Evolutionary conservation across 2,888 invertebrate genomes (phyloP).

Genomic region (Apamea epomidion): DNA sequence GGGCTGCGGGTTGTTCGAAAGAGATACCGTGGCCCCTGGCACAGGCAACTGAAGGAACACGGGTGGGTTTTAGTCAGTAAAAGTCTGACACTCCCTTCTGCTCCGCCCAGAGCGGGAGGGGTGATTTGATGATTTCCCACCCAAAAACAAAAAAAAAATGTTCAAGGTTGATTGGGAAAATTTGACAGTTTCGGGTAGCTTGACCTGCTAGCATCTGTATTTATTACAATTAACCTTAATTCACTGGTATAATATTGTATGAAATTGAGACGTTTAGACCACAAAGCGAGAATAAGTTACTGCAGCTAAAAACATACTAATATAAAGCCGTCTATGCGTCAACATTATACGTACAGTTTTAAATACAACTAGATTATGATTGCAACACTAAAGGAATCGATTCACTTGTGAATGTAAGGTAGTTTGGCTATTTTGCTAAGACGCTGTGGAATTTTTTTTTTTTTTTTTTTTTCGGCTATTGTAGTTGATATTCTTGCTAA

Average conservation of each 20-base stretch:
- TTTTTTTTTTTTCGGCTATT: background rate
- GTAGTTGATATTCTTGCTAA: background rate
- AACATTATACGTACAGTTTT: background rate
- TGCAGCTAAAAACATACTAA: slow-evolving; percentile 37
- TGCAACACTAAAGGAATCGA: slow-evolving; percentile 14
- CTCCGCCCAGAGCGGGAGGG: too few relatives aligned
- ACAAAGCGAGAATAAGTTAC: background rate
- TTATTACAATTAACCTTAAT: too few relatives aligned
- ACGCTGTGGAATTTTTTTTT: slow-evolving; percentile 27
- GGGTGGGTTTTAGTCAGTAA: too few relatives aligned
- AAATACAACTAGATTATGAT: background rate
- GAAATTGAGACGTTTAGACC: slow-evolving; percentile 24
- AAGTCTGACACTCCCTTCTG: too few relatives aligned
- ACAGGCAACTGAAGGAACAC: too few relatives aligned
- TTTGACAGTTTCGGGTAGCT: too few relatives aligned
- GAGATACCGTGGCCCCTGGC: too few relatives aligned
- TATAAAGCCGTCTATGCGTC: background rate
- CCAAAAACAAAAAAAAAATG: too few relatives aligned
- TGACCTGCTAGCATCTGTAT: too few relatives aligned
- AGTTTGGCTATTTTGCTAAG: slow-evolving; percentile 4
- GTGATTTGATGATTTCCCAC: too few relatives aligned
- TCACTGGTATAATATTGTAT: background rate
- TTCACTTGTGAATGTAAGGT: slow-evolving; percentile 18
- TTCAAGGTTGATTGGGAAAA: too few relatives aligned
- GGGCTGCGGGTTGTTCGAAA: too few relatives aligned